These are phyloP conservation scores for Sussaba pulchella DNA, from an alignment of 2,888 invertebrate species.

Conservation along the genomic window DNA sequence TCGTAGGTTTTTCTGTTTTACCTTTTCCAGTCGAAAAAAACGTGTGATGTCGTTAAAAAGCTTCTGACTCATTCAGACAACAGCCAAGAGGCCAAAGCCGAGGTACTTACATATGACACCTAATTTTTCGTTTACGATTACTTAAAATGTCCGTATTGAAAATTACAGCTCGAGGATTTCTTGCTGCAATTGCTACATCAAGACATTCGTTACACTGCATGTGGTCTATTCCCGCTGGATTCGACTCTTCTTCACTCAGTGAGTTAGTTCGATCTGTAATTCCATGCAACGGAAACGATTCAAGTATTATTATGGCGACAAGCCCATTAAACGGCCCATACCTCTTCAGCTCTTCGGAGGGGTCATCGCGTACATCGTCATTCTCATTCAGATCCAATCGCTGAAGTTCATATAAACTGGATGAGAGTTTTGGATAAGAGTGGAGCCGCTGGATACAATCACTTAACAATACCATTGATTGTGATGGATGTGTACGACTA, in stretches of 20 bases:
- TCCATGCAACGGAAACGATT: background rate
- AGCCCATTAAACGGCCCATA: background rate
- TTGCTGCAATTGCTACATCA: slow-evolving; percentile 52
- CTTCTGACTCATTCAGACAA: slow-evolving; percentile 41
- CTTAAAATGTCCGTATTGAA: background rate
- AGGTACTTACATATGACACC: slow-evolving; percentile 38
- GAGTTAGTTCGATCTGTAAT: slow-evolving; percentile 9
- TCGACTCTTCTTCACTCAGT: slow-evolving; percentile 47
- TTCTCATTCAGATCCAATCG: slow-evolving; percentile 46
- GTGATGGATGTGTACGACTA: too few species aligned
- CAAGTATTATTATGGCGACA: background rate
- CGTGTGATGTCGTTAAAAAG: slow-evolving; percentile 39
- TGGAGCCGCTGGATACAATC: too few species aligned
- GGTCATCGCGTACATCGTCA: slow-evolving; percentile 47
- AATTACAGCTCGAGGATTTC: slow-evolving; percentile 53
- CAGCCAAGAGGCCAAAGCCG: slow-evolving; percentile 30
- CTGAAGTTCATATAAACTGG: too few species aligned
- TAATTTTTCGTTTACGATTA: background rate
- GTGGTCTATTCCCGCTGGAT: slow-evolving; percentile 47
- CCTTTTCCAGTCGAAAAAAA: slow-evolving; percentile 47
- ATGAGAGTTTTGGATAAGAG: too few species aligned
- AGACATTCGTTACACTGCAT: slow-evolving; percentile 48
- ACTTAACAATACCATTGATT: too few species aligned
- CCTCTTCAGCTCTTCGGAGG: slow-evolving; percentile 37
- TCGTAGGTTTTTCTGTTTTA: background rate